These are phyloP conservation scores for Metaphire vulgaris DNA, from an alignment of 1,140 invertebrate genomes.

Conservation along the genomic window DNA sequence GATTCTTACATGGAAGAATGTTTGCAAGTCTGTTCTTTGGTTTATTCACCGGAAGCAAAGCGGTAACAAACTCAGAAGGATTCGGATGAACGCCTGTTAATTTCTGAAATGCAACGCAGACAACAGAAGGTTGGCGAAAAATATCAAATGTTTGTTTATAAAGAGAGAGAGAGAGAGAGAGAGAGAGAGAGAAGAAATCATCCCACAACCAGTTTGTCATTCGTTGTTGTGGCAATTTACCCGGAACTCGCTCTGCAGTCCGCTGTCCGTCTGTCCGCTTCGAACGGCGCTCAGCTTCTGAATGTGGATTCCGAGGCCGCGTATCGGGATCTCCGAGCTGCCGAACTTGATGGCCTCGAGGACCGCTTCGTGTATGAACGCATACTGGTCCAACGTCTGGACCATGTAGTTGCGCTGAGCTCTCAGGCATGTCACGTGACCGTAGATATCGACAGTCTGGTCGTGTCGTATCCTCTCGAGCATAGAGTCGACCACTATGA, in stretches of 20 bases:
- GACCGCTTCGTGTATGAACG: slow-evolving; percentile 90
- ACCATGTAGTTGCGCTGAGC: slow-evolving; percentile 71
- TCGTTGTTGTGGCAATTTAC: no score
- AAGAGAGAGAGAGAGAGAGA: no score
- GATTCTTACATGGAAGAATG: slow-evolving; percentile 76
- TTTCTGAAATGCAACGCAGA: no score
- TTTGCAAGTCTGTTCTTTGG: slow-evolving; percentile 96
- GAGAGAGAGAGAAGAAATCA: no score
- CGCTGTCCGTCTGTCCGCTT: slow-evolving; percentile 60
- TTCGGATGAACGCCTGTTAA: no score
- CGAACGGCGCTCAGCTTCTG: slow-evolving; percentile 65
- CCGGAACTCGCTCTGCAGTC: slow-evolving; percentile 98
- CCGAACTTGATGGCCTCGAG: slow-evolving; percentile 93
- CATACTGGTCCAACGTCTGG: slow-evolving; percentile 77
- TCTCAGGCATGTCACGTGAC: slow-evolving; percentile 92
- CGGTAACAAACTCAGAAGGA: slow-evolving; percentile 86
- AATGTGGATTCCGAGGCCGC: slow-evolving; percentile 86
- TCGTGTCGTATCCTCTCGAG: slow-evolving; percentile 71
- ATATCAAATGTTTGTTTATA: no score
- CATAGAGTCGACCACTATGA: slow-evolving; percentile 99
- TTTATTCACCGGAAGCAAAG: slow-evolving; percentile 92
- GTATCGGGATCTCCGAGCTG: slow-evolving; percentile 83
- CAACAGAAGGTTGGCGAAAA: no score
- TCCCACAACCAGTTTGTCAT: no score
- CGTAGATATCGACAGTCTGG: slow-evolving; percentile 97